These are phyloP conservation scores for Drosophila picticornis DNA, from an alignment of 2,888 invertebrate genomes.

Conservation along the genomic window DNA sequence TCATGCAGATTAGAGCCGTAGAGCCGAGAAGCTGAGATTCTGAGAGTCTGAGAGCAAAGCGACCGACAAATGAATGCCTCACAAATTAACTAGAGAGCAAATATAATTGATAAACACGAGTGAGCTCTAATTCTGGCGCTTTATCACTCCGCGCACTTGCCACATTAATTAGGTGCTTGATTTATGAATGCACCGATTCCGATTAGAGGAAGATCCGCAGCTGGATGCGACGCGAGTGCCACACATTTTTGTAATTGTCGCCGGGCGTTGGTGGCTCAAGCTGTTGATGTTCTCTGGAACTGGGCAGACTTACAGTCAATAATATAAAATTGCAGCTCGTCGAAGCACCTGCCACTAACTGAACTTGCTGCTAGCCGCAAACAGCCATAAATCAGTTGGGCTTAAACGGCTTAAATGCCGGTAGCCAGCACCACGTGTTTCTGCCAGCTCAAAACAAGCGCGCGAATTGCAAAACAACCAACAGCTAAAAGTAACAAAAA, in stretches of 20 bases:
- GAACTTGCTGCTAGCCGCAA: slow-evolving; percentile 14
- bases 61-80: slow-evolving; percentile 48
- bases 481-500: not conserved
- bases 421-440: slow-evolving; percentile 56
- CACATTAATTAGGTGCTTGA: slow-evolving; percentile 83
- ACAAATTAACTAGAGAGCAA: slow-evolving; percentile 71
- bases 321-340: slow-evolving; percentile 1
- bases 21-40: not conserved
- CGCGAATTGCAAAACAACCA: slow-evolving; percentile 55
- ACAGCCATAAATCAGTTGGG: slow-evolving; percentile 65
- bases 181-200: slow-evolving; percentile 73
- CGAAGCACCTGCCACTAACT: slow-evolving; percentile 46
- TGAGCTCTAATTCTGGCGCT: slow-evolving; percentile 70
- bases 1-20: slow-evolving; percentile 67
- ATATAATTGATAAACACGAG: slow-evolving; percentile 75
- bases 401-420: slow-evolving; percentile 73
- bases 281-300: not conserved
- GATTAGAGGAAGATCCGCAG: slow-evolving; percentile 31
- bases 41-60: slow-evolving; percentile 29
- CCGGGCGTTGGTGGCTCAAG: slow-evolving; percentile 42
- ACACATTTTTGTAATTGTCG: not conserved
- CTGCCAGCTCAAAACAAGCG: slow-evolving; percentile 59
- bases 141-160: slow-evolving; percentile 64
- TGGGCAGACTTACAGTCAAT: not conserved
- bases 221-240: slow-evolving; percentile 9